phyloP scores from a whole-genome alignment of 2,113 vertebrate genomes.

The Montifringilla adamsi region DNA sequence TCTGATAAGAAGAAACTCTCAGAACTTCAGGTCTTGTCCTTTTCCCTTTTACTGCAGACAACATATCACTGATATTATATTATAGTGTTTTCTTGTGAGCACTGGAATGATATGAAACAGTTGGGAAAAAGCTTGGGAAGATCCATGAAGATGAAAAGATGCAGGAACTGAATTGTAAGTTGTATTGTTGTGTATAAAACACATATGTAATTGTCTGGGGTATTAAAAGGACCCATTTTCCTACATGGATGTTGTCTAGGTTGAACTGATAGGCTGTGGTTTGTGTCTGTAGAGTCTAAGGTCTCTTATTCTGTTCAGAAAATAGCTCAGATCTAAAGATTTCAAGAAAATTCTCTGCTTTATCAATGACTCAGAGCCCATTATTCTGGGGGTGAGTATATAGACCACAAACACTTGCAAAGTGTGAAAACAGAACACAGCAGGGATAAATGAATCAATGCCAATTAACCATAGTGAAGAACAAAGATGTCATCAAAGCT shows the following conservation, averaged over 20 bases:
- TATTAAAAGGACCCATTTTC: background rate
- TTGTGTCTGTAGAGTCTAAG: background rate
- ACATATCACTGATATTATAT: background rate
- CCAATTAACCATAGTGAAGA: background rate
- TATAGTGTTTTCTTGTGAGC: background rate
- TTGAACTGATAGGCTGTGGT: background rate
- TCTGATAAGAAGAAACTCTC: background rate
- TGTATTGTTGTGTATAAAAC: background rate
- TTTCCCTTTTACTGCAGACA: background rate
- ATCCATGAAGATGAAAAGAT: background rate
- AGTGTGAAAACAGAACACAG: background rate
- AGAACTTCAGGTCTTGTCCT: background rate
- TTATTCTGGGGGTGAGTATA: background rate
- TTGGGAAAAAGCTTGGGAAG: background rate
- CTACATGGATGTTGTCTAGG: background rate
- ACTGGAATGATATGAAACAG: background rate
- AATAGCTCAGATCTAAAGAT: background rate
- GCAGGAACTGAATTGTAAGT: background rate
- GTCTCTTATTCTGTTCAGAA: background rate
- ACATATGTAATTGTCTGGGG: accelerated
- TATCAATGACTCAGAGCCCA: background rate
- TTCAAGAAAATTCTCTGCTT: background rate
- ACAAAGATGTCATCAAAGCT: background rate
- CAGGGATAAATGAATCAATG: background rate
- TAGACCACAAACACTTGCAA: background rate